phyloP scores from a whole-genome alignment of 2,888 invertebrate species.

The Drosophila trichaetosa region DNA sequence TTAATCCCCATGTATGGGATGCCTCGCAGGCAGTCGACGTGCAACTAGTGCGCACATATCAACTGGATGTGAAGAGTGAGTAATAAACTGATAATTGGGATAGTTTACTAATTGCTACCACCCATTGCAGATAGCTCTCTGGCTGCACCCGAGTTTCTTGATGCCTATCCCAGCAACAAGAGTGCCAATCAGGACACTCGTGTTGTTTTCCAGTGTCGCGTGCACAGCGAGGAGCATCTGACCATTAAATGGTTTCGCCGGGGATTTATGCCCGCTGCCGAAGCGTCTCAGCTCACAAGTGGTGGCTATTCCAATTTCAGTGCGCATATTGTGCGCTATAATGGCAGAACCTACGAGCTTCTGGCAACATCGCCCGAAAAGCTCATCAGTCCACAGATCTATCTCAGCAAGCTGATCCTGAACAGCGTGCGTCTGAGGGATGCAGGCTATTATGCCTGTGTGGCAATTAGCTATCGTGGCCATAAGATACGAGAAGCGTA shows the following conservation, averaged over 20 bases:
- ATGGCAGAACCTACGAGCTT: constrained; percentile 82
- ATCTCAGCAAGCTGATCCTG: constrained; percentile 83
- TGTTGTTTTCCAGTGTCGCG: constrained; percentile 83
- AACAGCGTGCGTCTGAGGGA: constrained; percentile 77
- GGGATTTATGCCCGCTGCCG: constrained; percentile 26
- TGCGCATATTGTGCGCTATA: constrained; percentile 76
- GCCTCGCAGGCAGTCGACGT: constrained; percentile 76
- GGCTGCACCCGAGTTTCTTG: constrained; percentile 81
- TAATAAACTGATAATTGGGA: background rate
- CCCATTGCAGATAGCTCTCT: constrained; percentile 71
- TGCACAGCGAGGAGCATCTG: constrained; percentile 82
- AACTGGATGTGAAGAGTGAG: constrained; percentile 83
- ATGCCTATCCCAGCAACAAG: constrained; percentile 80
- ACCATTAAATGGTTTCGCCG: constrained; percentile 84
- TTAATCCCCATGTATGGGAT: constrained; percentile 78
- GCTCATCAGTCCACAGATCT: constrained; percentile 77
- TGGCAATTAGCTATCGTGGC: constrained; percentile 83
- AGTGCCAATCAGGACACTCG: constrained; percentile 70
- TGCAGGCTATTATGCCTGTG: constrained; percentile 83
- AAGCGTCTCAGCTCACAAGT: constrained; percentile 14
- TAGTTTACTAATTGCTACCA: background rate
- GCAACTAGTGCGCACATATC: constrained; percentile 82
- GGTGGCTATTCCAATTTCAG: constrained; percentile 69
- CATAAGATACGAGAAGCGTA: constrained; percentile 82
- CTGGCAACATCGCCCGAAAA: constrained; percentile 80